Evolutionary conservation across 2,888 invertebrate genomes (phyloP).

Genomic region (Tridacna gigas): DNA sequence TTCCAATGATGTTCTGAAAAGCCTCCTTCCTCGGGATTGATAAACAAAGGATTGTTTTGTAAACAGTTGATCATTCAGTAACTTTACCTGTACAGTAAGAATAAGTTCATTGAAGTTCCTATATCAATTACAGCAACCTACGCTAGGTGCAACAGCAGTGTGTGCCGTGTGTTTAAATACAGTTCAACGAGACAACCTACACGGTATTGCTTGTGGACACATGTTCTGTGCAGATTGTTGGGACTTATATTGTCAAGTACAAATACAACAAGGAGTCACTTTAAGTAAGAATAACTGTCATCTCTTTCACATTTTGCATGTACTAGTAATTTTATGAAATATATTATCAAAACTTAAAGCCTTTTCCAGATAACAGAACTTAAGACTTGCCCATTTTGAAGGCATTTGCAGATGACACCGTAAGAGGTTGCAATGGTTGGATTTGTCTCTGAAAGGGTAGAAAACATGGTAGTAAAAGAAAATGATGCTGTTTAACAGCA

Average conservation of each 20-base stretch:
- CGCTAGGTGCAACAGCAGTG: conserved; percentile 59
- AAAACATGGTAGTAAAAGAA: no score
- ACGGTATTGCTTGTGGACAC: conserved; percentile 94
- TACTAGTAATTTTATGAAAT: not conserved
- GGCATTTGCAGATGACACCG: no score
- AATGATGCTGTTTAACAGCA: no score
- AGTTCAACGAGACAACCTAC: conserved; percentile 86
- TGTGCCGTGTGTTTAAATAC: conserved; percentile 81
- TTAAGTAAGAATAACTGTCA: conserved; percentile 85
- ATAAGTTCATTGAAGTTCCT: not conserved
- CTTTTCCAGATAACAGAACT: no score
- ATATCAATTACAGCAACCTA: conserved; percentile 14
- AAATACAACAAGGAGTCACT: conserved; percentile 94
- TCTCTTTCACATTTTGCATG: not conserved
- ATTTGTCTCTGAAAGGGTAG: no score
- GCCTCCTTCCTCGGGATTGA: no score
- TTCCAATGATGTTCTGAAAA: no score
- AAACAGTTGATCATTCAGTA: not conserved
- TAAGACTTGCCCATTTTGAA: no score
- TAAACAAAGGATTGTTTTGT: not conserved
- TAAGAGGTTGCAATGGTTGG: no score
- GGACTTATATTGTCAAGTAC: conserved; percentile 97
- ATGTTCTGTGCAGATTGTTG: conserved; percentile 98
- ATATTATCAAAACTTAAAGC: not conserved
- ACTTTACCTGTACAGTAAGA: not conserved